phyloP scores from a whole-genome alignment of 2,888 invertebrate genomes.

The Synergus laeviventris region DNA sequence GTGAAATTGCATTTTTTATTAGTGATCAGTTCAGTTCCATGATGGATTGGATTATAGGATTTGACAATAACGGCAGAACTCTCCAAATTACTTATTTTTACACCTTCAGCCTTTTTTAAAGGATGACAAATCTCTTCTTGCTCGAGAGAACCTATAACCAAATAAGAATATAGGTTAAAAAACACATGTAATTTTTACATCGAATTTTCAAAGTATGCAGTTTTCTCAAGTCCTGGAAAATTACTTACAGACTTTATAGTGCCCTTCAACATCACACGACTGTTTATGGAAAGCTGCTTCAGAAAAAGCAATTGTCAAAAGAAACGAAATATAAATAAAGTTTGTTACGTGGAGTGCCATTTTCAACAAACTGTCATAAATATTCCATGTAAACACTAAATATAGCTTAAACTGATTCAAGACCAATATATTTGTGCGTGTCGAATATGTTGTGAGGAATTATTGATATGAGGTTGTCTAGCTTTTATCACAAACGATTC shows the following conservation, averaged over 20 bases:
- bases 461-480: neutral
- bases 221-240: neutral
- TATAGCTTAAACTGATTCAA: neutral
- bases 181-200: neutral
- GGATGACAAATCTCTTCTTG: conserved; percentile 59
- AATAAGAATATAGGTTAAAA: conserved; percentile 9
- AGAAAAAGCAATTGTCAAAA: conserved; percentile 42
- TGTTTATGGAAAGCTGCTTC: neutral
- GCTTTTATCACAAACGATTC: neutral
- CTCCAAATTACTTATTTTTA: conserved; percentile 44
- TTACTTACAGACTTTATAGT: conserved; percentile 55
- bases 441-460: neutral
- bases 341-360: conserved; percentile 52
- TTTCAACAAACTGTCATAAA: conserved; percentile 56
- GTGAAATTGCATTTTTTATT: conserved; percentile 61
- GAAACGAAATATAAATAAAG: conserved; percentile 51
- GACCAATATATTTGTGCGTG: neutral
- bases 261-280: neutral
- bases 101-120: conserved; percentile 28
- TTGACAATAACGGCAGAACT: conserved; percentile 35
- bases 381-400: conserved; percentile 7
- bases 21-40: neutral
- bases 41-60: neutral
- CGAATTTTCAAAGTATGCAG: neutral
- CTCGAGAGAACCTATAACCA: conserved; percentile 60